Evolutionary conservation across 2,113 vertebrate species (phyloP), one percentile per base, ranked within the genome.

Genomic region (Eretmochelys imbricata): DNA sequence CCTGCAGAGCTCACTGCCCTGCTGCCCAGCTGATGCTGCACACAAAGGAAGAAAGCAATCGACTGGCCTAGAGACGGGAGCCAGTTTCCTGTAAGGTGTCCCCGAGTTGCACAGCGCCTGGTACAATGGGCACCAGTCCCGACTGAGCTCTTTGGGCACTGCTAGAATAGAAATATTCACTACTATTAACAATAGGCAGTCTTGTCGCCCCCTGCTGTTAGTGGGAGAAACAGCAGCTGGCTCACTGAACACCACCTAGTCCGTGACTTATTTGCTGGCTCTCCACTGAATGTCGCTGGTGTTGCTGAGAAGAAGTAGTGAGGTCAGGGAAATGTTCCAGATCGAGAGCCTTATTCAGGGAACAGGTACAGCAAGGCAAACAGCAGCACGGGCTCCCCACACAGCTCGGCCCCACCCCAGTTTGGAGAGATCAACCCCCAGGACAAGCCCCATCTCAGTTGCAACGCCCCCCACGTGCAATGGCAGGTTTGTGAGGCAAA

Each of bases 1-100:
- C 82, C 14, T 55, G 78, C 31, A 5, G 6, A 1, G 0, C 20
- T 80, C 72, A 65, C 49, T 14, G 3, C 27, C 46, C 10, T 11
- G 84, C 51, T 93, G 88, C 88, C 59, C 95, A 91, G 87, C 42
- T 51, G 51, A 86, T 55, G 48, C 5, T 10, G 20, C 78, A 72
- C 53, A 22, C 87, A 89, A 88, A 57, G 7, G 6, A 80, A 16
- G 69, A 69, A 84, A 89, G n/a, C n/a, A 38, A 35, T n/a, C 17
- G 14, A 14, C 16, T 16, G 6, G 17, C 9, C n/a, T 38, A 22
- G 16, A 22, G 5, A 20, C 2, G 4, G 35, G 17, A 72, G 17
- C 65, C 65, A 9, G 22, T 20, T 5, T 72, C 65, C 65, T 38
- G 38, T 72, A 3, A 38, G n/a, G 9, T 38, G 17, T 20, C n/a